Conservation (phyloP, 2,113 vertebrate species). For the Pterocles gutturalis region DNA sequence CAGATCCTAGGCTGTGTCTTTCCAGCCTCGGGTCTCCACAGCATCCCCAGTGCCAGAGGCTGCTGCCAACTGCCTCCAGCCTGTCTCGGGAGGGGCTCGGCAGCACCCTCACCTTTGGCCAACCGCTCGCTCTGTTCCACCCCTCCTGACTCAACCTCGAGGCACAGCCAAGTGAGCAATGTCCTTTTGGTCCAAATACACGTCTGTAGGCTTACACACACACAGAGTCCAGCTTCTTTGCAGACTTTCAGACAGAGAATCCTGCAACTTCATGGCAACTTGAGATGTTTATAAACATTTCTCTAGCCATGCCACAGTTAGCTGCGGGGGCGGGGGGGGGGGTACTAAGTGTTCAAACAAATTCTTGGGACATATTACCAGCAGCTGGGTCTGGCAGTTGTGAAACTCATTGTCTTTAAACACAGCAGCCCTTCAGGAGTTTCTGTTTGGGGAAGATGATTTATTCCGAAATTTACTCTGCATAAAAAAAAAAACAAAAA, state of each 20-base stretch:
- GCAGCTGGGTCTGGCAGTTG: not conserved
- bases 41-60: too few relatives aligned
- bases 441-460: not conserved
- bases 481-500: not conserved
- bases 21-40: too few relatives aligned
- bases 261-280: not conserved
- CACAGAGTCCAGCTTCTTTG: not conserved
- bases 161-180: not conserved
- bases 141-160: conserved; percentile 27
- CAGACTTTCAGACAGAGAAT: not conserved
- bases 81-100: not conserved
- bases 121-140: not conserved
- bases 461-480: not conserved
- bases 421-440: not conserved
- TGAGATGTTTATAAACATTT: not conserved
- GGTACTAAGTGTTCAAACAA: not conserved
- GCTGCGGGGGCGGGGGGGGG: too few relatives aligned
- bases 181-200: not conserved
- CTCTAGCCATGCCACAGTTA: not conserved
- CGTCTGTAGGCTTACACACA: not conserved
- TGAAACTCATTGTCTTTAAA: not conserved
- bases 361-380: not conserved
- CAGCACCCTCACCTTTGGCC: conserved; percentile 40
- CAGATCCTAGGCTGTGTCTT: too few relatives aligned
- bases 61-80: not conserved